phyloP scores from a whole-genome alignment of 1,140 invertebrate species.

The Cheumatopsyche charites region DNA sequence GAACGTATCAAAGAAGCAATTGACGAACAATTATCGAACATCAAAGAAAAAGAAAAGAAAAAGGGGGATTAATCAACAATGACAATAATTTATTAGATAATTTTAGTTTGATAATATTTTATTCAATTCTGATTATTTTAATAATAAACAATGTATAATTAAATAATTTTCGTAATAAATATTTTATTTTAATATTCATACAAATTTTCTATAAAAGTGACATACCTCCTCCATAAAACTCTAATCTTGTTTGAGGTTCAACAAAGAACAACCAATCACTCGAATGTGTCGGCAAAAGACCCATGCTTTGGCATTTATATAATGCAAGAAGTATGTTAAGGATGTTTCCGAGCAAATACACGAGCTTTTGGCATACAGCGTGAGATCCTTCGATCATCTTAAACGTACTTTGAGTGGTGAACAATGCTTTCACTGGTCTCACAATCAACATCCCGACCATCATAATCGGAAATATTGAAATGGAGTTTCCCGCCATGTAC shows the following conservation, averaged over 20 bases:
- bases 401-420: conserved; percentile 89
- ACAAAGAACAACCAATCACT: conserved; percentile 99
- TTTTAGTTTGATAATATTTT: neutral
- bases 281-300: conserved; percentile 93
- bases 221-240: conserved; percentile 87
- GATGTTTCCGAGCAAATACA: conserved; percentile 94
- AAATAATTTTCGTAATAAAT: conserved; percentile 38
- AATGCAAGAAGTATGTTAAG: conserved; percentile 91
- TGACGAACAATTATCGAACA: conserved; percentile 64
- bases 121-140: neutral
- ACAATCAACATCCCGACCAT: conserved; percentile 99
- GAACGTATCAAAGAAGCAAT: conserved; percentile 70
- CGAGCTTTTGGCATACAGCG: conserved; percentile 88
- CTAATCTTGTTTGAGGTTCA: conserved; percentile 84
- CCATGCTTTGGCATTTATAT: conserved; percentile 99
- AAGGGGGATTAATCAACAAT: conserved; percentile 52
- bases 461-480: conserved; percentile 99
- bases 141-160: conserved; percentile 44
- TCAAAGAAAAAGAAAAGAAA: conserved; percentile 58
- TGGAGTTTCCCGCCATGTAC: conserved; percentile 99
- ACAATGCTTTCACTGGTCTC: conserved; percentile 92
- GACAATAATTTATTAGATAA: neutral
- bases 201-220: conserved; percentile 63
- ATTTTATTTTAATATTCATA: conserved; percentile 23
- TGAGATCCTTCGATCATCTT: conserved; percentile 96